Base-by-base conservation (phyloP, 2,113 vertebrate species). In the Tychaedon coryphoeus region DNA sequence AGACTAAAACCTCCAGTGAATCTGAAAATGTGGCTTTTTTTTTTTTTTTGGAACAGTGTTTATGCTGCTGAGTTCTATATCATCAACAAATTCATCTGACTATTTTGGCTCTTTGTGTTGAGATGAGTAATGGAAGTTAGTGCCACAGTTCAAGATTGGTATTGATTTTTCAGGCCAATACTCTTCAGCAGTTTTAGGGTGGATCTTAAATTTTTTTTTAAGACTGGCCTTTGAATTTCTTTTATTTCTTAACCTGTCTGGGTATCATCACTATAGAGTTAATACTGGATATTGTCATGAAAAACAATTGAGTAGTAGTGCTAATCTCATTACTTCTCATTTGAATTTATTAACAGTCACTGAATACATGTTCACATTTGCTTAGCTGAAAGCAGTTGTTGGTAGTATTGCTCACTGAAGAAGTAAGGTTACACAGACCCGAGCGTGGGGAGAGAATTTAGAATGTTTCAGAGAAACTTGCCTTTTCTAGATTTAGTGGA, bases 11-110 rank as follows among this genome's bases (percentile, higher is more conserved):
- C 22, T 74, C 22, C 25, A 48, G 24, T 73, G 67, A 65, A 34
- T 82, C 36, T 40, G 54, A 65, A 90, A 86, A 53, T 0, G 0
- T 6, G 40, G 14, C 18, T 19, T 61, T 67, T 43, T 48, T 58
- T 51, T 47, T 61, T 67, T 43, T 48, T 58, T 56, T 47, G 31
- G 7, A 51, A 15, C 0, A 0, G 0, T 66, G 16, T 76, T 81
- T 40, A 29, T 57, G 14, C 51, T 73, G 14, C n/a, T 2, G 3
- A 76, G 31, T 77, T 83, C 31, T n/a, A 0, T 8, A 31, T 47
- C 13, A 47, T 58, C 13, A 43, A 3, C 42, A 77, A 54, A 84
- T 71, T 54, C 3, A 28, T 58, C 29, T 73, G 51, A 29, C 26
- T 53, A 19, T 53, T 31, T 31, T 62, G 51, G 24, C n/a, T 62